phyloP scores from a whole-genome alignment of 2,888 invertebrate species.

The Branchipolynoe longqiensis region DNA sequence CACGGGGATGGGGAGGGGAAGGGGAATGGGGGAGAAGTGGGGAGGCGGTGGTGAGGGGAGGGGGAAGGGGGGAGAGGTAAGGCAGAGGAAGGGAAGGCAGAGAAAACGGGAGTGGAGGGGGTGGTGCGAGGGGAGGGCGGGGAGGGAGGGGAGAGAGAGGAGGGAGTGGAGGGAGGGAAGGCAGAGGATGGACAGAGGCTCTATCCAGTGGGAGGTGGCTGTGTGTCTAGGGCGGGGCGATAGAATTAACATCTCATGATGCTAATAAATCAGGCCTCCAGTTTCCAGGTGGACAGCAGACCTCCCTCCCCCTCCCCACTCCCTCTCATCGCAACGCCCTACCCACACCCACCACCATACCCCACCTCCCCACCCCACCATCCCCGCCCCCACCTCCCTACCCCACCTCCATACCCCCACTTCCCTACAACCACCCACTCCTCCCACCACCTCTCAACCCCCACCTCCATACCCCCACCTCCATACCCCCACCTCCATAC shows the following conservation, averaged over 20 bases:
- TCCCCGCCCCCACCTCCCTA: not conserved
- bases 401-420: not conserved
- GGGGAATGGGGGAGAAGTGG: no score
- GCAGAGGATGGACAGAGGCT: no score
- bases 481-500: not conserved
- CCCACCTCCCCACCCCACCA: not conserved
- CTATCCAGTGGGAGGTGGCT: no score
- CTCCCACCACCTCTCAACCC: slow-evolving; percentile 14
- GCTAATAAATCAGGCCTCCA: not conserved
- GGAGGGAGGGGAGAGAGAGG: no score
- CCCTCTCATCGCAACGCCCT: no score
- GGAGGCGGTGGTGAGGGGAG: no score
- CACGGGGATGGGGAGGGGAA: not conserved
- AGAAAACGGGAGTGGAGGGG: no score
- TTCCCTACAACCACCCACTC: not conserved
- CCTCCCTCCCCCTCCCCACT: not conserved
- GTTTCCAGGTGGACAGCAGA: not conserved
- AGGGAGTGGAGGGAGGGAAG: no score
- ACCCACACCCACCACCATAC: not conserved
- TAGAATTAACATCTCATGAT: not conserved
- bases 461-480: not conserved
- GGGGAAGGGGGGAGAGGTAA: no score
- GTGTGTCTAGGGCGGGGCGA: not conserved
- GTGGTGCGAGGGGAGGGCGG: no score
- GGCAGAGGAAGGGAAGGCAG: no score